phyloP scores from a whole-genome alignment of 2,888 invertebrate genomes.

The Altica lythri region DNA sequence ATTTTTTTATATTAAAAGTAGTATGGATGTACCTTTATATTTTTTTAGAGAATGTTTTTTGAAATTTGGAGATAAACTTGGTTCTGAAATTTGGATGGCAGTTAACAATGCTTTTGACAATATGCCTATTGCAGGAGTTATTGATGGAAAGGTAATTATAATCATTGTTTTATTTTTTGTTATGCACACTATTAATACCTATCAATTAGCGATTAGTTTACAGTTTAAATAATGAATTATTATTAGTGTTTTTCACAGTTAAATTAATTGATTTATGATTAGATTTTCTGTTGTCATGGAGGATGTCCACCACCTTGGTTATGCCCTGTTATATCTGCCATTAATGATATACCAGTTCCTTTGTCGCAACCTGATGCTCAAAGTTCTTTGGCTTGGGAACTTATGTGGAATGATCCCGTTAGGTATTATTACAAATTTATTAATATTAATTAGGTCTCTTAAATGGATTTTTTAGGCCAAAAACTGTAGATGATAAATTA shows the following conservation, averaged over 20 bases:
- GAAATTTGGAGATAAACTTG: constrained; percentile 71
- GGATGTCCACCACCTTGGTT: constrained; percentile 75
- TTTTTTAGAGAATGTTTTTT: constrained; percentile 66
- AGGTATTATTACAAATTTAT: constrained; percentile 50
- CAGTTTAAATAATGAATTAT: no score
- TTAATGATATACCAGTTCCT: constrained; percentile 70
- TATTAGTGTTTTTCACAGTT: no score
- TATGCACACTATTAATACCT: no score
- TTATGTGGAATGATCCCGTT: constrained; percentile 79
- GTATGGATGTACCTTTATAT: no score
- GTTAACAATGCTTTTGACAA: constrained; percentile 73
- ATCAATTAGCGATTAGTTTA: no score
- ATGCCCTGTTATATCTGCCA: constrained; percentile 65
- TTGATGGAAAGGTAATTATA: constrained; percentile 68
- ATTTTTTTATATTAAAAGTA: no score
- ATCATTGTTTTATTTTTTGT: background rate
- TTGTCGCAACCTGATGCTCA: constrained; percentile 68
- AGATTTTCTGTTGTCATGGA: constrained; percentile 80
- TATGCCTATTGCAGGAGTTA: constrained; percentile 73
- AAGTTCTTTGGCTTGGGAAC: constrained; percentile 76
- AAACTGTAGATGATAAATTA: constrained; percentile 57
- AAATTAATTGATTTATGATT: no score
- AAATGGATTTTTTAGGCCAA: constrained; percentile 48
- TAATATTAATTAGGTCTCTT: background rate
- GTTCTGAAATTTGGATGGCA: constrained; percentile 69